Conservation (phyloP, 2,113 vertebrate species). For the Cyprinodon tularosa region DNA sequence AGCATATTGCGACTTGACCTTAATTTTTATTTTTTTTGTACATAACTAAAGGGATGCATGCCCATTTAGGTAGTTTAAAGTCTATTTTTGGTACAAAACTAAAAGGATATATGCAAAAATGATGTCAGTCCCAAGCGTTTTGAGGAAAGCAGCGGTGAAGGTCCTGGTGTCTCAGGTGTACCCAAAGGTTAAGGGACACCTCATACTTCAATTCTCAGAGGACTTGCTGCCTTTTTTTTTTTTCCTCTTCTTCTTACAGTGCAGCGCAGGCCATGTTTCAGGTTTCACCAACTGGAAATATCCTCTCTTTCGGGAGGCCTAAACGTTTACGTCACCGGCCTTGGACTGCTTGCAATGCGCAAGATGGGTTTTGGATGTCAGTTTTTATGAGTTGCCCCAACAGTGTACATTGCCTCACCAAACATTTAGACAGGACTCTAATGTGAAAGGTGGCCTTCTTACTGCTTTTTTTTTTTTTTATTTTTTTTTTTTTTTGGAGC, state of each 20-base stretch:
- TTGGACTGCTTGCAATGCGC: constrained; percentile 48
- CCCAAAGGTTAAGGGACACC: constrained; percentile 63
- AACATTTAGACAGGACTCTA: constrained; percentile 59
- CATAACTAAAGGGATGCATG: too few relatives aligned
- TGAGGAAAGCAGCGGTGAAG: constrained; percentile 35
- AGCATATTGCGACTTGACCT: too few relatives aligned
- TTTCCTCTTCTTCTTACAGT: constrained; percentile 44
- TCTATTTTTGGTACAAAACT: too few relatives aligned
- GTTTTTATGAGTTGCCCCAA: constrained; percentile 57
- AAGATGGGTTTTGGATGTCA: constrained; percentile 49
- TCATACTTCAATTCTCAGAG: constrained; percentile 34
- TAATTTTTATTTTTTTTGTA: too few relatives aligned
- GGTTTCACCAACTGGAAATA: constrained; percentile 70
- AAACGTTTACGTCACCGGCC: constrained; percentile 62
- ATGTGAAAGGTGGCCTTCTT: constrained; percentile 42
- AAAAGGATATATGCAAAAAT: too few relatives aligned
- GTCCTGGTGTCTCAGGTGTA: constrained; percentile 54
- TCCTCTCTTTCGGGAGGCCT: constrained; percentile 53
- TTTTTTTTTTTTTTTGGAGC: background rate
- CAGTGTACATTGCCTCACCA: constrained; percentile 50
- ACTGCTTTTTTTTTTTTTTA: background rate
- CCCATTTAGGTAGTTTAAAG: too few relatives aligned
- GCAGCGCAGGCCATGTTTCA: constrained; percentile 67
- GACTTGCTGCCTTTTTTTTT: constrained; percentile 27
- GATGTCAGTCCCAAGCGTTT: too few relatives aligned